These are phyloP conservation scores for Brachyhypopomus occidentalis DNA, from an alignment of 2,113 vertebrate genomes.

Conservation along the genomic window DNA sequence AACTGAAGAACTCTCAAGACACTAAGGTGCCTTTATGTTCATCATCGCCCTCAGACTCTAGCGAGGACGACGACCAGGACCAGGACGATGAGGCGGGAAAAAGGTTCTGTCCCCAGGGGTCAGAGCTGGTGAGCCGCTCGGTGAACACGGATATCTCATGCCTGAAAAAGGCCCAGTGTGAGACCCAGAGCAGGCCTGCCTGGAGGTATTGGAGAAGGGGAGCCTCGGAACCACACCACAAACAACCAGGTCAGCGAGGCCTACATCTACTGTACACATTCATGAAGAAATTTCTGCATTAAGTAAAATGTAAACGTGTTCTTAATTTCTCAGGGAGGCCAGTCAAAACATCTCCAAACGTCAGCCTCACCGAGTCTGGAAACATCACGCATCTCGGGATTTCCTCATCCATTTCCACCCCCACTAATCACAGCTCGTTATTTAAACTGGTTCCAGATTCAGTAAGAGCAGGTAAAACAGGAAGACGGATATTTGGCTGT, in stretches of 20 bases:
- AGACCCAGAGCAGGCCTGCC: slow-evolving; percentile 51
- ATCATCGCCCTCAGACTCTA: slow-evolving; percentile 54
- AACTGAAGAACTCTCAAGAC: slow-evolving; percentile 57
- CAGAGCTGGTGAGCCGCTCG: slow-evolving; percentile 54
- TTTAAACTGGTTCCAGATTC: slow-evolving; percentile 63
- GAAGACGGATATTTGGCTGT: slow-evolving; percentile 53
- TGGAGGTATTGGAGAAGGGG: slow-evolving; percentile 83
- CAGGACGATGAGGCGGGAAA: not conserved
- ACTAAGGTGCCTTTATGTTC: slow-evolving; percentile 1
- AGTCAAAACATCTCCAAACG: not conserved
- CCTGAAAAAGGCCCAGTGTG: slow-evolving; percentile 52
- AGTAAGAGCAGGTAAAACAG: slow-evolving; percentile 53
- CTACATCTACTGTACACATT: no score
- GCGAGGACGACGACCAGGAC: slow-evolving; percentile 53
- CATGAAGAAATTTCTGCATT: not conserved
- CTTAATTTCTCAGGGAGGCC: slow-evolving; percentile 52
- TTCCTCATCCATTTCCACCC: not conserved
- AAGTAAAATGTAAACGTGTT: not conserved
- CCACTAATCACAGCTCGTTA: slow-evolving; percentile 59
- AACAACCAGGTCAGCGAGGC: slow-evolving; percentile 73
- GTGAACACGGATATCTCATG: slow-evolving; percentile 61
- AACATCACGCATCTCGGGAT: slow-evolving; percentile 23
- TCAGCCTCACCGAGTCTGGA: slow-evolving; percentile 22
- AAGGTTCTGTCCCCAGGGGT: slow-evolving; percentile 30
- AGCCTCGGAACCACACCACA: slow-evolving; percentile 64